phyloP scores from a whole-genome alignment of 2,113 vertebrate genomes.

The Lathamus discolor region DNA sequence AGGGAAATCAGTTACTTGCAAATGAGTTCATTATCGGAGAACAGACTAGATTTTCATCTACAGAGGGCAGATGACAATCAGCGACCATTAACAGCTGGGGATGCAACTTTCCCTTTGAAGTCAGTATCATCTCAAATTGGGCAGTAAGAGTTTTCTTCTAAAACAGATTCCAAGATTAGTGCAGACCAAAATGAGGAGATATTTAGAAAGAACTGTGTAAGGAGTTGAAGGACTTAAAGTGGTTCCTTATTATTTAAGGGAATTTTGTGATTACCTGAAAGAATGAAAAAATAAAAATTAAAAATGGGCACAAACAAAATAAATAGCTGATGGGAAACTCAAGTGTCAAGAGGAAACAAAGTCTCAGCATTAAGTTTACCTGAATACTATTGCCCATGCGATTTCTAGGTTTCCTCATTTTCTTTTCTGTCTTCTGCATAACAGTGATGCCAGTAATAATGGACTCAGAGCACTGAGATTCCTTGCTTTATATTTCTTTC shows the following conservation, averaged over 20 bases:
- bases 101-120: background rate
- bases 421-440: background rate
- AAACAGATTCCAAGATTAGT: background rate
- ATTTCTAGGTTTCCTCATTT: background rate
- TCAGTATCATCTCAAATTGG: background rate
- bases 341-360: background rate
- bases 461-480: background rate
- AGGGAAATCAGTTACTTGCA: background rate
- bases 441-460: background rate
- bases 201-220: background rate
- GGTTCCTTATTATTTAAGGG: background rate
- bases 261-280: background rate
- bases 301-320: background rate
- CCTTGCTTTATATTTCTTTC: background rate
- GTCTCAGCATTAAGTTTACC: background rate
- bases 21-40: background rate
- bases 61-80: background rate
- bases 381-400: background rate
- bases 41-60: background rate
- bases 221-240: background rate
- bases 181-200: background rate
- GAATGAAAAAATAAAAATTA: background rate
- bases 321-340: background rate
- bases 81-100: background rate
- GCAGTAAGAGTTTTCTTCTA: background rate